Conservation (phyloP, 1,140 invertebrate species). For the Rhizoglyphus robini region DNA sequence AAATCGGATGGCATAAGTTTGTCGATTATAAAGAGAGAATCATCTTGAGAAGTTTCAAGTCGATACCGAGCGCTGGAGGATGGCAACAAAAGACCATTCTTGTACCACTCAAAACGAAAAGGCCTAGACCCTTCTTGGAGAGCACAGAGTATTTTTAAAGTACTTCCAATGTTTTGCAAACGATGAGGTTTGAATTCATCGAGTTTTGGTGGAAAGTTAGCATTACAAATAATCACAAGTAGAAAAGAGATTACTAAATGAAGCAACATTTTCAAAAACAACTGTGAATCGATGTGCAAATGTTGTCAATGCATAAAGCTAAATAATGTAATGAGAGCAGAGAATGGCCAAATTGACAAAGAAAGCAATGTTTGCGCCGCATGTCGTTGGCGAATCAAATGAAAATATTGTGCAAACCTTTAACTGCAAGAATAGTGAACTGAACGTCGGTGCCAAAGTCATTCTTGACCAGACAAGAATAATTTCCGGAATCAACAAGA, state of each 20-base stretch:
- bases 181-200: slow-evolving; percentile 20
- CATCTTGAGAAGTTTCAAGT: background rate
- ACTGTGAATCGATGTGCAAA: too few relatives aligned
- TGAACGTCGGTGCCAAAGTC: background rate
- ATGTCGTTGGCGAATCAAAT: background rate
- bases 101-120: slow-evolving; percentile 23
- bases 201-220: slow-evolving; percentile 18
- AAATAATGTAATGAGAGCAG: too few relatives aligned
- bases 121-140: slow-evolving; percentile 21
- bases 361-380: slow-evolving; percentile 1
- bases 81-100: slow-evolving; percentile 12
- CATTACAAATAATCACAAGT: too few relatives aligned
- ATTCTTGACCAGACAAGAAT: background rate
- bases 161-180: slow-evolving; percentile 20
- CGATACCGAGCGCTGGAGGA: background rate
- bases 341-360: too few relatives aligned
- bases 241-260: too few relatives aligned
- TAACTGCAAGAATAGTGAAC: background rate
- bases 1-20: slow-evolving; percentile 28
- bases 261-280: too few relatives aligned
- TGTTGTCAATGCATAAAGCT: too few relatives aligned
- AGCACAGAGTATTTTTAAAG: slow-evolving; percentile 20
- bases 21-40: background rate
- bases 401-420: background rate
- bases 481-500: background rate